Percentiles rank a stretch among this genome's conserved stretches.
Evolutionary conservation across 2,113 vertebrate genomes (phyloP).

Genomic region (Rhynchomys soricoides): DNA sequence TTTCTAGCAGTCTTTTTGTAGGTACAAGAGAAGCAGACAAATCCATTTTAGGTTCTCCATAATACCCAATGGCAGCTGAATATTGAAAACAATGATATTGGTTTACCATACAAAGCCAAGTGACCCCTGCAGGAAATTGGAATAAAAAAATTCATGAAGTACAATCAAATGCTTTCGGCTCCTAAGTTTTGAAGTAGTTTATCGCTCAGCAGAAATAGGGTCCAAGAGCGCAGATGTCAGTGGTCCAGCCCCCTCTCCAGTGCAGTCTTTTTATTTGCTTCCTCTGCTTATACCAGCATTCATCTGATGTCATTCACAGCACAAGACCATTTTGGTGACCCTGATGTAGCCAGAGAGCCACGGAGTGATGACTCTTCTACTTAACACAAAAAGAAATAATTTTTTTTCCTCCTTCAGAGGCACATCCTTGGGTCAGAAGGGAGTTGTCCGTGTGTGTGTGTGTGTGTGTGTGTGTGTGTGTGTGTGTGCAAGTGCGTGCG

Average conservation of each 20-base stretch:
- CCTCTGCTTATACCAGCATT: not conserved
- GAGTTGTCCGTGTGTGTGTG: not conserved
- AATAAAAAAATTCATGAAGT: not conserved
- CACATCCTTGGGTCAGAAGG: not conserved
- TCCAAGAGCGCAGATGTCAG: not conserved
- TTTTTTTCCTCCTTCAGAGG: not conserved
- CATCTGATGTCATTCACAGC: not conserved
- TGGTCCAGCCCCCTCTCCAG: not conserved
- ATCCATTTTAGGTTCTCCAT: not conserved
- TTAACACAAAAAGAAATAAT: not conserved
- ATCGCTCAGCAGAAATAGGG: not conserved
- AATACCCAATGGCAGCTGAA: not conserved
- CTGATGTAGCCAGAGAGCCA: not conserved
- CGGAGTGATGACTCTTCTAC: not conserved
- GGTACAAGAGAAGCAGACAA: not conserved
- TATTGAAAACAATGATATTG: not conserved
- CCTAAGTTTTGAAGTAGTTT: not conserved
- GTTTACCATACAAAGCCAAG: not conserved
- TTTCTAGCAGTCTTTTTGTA: not conserved
- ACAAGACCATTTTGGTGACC: not conserved
- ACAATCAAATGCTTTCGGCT: not conserved
- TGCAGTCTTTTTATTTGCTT: not conserved
- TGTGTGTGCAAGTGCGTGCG: not conserved
- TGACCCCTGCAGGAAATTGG: not conserved
- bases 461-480: fast-evolving